Base-by-base conservation (phyloP, 2,113 vertebrate genomes). In the Physeter macrocephalus region DNA sequence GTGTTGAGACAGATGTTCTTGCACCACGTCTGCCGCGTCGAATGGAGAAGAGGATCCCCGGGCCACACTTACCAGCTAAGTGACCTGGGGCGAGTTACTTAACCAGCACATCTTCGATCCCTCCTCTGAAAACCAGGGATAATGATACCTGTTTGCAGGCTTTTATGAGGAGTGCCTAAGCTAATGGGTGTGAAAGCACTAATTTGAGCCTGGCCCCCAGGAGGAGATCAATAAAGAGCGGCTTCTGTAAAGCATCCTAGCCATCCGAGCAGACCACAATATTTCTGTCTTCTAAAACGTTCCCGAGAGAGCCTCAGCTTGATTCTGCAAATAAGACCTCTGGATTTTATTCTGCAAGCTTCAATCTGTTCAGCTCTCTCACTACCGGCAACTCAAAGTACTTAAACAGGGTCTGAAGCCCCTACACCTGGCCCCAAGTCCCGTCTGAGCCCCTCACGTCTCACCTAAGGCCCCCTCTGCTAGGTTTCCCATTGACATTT, bases 1-100 rank as follows among this genome's bases (percentile, higher is more conserved):
- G 0, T 5, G 29, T 34, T 2, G 36, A 82, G 39, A n/a, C 77
- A n/a, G 78, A 52, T 20, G 7, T 6, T 3, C 41, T 66, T 27
- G 2, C 5, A 0, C 25, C 0, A 8, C 0, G 13, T 21, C 54
- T 5, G 34, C 57, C 0, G 0, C 0, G 10, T 17, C 46, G 31
- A 5, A 13, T 6, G 46, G 91, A 3, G 52, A 20, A 27, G 43
- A 1, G 4, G 4, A 21, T 90, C 88, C 69, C 57, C 29, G 0
- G 52, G 94, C 49, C 93, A 23, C 66, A 8, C 49, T 62, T 8
- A 8, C 13, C 4, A 9, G 29, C 85, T 87, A 27, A 31, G 82
- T 74, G 86, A 61, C 93, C 93, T 15, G 13, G 34, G 78, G 43
- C 31, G 6, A 61, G 66, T 54, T 11, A 18, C 81, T 85, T 57